These are phyloP conservation scores for Neopelma chrysocephalum DNA, from an alignment of 2,797 vertebrate species.

Conservation along the genomic window DNA sequence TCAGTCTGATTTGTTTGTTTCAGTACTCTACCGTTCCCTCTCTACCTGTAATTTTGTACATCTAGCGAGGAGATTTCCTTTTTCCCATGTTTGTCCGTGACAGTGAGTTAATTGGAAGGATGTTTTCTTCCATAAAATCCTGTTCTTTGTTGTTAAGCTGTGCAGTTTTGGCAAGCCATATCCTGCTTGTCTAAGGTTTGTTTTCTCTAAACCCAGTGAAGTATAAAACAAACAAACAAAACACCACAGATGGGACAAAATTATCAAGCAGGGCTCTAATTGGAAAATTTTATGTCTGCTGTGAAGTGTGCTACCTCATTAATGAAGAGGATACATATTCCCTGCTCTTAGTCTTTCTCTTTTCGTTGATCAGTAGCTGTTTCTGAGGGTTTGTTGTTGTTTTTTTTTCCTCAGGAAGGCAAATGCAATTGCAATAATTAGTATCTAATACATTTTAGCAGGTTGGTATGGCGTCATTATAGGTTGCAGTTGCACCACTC, in stretches of 20 bases:
- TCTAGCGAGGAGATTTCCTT: not conserved
- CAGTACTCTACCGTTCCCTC: not conserved
- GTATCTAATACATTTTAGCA: not conserved
- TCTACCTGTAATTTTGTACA: not conserved
- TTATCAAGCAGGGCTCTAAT: not conserved
- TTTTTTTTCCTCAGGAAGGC: not conserved
- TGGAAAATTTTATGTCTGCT: not conserved
- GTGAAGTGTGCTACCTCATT: not conserved
- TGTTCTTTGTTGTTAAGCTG: not conserved
- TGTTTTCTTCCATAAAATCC: not conserved
- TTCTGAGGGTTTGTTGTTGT: not conserved
- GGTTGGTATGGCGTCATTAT: not conserved
- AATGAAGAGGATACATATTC: not conserved
- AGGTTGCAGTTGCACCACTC: not conserved
- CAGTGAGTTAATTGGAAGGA: not conserved
- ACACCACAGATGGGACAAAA: not conserved
- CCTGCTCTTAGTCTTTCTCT: not conserved
- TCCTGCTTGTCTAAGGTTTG: not conserved
- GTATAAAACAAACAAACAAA: not conserved
- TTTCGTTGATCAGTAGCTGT: not conserved
- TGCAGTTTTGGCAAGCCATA: not conserved
- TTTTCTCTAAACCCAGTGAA: not conserved
- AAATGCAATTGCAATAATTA: not conserved
- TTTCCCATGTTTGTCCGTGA: not conserved
- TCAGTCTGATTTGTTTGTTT: not conserved